Percentiles rank a stretch among this genome's conserved stretches.
Evolutionary conservation across 2,888 invertebrate genomes (phyloP).

Genomic region (Acleris literana): DNA sequence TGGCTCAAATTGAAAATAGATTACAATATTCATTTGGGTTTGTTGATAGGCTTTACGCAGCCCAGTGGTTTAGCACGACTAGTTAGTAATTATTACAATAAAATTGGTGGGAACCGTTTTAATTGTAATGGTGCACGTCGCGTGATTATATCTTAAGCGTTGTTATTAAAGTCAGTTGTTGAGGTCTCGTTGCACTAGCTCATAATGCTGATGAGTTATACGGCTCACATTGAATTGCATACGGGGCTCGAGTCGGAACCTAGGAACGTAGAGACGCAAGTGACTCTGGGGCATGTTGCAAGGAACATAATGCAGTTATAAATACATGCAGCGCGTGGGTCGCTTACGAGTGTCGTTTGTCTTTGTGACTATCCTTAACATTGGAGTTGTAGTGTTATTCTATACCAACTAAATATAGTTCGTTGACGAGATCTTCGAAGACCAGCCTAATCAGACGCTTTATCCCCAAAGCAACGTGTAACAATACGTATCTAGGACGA

Average conservation of each 20-base stretch:
- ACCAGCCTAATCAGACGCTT: no score
- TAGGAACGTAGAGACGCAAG: constrained; percentile 19
- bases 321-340: constrained; percentile 30
- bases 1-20: constrained; percentile 28
- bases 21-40: constrained; percentile 18
- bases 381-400: constrained; percentile 1
- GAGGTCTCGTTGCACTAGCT: constrained; percentile 11
- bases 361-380: constrained; percentile 21
- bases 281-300: neutral
- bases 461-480: no score
- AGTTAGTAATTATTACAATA: no score
- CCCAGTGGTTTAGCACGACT: no score
- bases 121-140: neutral
- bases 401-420: neutral
- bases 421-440: no score
- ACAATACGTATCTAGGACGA: no score
- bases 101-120: neutral
- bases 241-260: constrained; percentile 24
- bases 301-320: constrained; percentile 34
- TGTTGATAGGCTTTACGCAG: constrained; percentile 3
- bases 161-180: constrained; percentile 16
- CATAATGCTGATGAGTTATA: constrained; percentile 24
- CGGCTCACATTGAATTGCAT: constrained; percentile 31
- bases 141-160: constrained; percentile 2
- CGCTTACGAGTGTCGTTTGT: constrained; percentile 29